phyloP scores from a whole-genome alignment of 2,888 invertebrate genomes.

The Lepetodrilus schrolli region DNA sequence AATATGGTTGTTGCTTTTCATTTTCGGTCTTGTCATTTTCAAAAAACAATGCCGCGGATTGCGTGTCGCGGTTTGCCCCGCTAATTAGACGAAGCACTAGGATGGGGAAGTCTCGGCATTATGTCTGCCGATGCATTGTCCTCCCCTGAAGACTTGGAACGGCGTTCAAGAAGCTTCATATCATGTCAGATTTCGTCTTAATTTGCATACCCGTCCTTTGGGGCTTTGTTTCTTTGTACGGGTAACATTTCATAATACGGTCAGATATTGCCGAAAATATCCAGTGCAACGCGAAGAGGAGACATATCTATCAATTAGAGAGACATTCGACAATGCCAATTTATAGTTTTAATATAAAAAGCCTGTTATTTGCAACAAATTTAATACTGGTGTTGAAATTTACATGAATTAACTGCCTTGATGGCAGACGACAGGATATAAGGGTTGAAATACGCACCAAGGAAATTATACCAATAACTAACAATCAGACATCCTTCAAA shows the following conservation, averaged over 20 bases:
- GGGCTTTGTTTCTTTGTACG: constrained; percentile 7
- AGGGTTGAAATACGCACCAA: constrained; percentile 13
- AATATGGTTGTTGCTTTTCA: constrained; percentile 28
- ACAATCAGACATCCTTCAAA: neutral
- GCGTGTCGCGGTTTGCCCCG: constrained; percentile 15
- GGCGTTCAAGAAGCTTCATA: neutral
- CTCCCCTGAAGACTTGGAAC: neutral
- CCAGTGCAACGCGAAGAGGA: too few relatives aligned
- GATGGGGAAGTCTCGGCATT: neutral
- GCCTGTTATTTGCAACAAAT: neutral
- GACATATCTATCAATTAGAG: neutral
- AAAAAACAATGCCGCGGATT: constrained; percentile 26
- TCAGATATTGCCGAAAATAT: neutral
- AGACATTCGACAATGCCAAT: neutral
- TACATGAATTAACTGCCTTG: neutral
- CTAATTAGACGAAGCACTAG: constrained; percentile 25
- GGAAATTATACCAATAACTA: neutral
- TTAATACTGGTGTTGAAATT: neutral
- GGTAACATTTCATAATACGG: constrained; percentile 3
- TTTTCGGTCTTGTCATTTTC: constrained; percentile 24
- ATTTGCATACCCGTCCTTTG: constrained; percentile 21
- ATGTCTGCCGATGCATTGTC: neutral
- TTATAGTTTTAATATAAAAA: neutral
- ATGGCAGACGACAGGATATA: neutral
- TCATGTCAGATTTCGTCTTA: constrained; percentile 24